These are phyloP conservation scores for Ctenosaura bakeri DNA, from an alignment of 2,797 vertebrate genomes.

Conservation along the genomic window DNA sequence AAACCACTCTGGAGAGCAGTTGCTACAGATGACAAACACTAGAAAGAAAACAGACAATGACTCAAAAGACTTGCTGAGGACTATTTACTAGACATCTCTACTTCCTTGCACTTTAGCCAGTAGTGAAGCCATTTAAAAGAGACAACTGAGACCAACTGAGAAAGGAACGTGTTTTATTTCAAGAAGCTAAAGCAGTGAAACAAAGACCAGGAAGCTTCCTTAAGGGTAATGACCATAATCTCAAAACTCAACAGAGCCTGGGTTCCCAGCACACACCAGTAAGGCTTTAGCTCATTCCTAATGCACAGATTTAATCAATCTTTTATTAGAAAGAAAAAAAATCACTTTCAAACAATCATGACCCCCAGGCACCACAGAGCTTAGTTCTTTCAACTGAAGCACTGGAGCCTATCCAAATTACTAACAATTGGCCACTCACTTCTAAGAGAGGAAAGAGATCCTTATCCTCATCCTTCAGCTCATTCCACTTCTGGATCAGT, in stretches of 20 bases:
- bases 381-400: background rate
- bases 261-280: background rate
- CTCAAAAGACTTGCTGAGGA: background rate
- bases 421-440: slow-evolving; percentile 75
- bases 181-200: background rate
- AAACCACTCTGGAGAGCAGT: slow-evolving; percentile 95
- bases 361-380: background rate
- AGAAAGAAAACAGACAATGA: slow-evolving; percentile 3
- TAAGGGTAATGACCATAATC: background rate
- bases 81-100: background rate
- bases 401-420: background rate
- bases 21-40: slow-evolving; percentile 95
- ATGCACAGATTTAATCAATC: background rate
- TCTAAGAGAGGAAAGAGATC: slow-evolving; percentile 94
- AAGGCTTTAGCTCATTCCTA: background rate
- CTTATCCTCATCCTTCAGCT: slow-evolving; percentile 96
- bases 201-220: background rate
- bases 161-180: background rate
- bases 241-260: background rate
- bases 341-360: background rate
- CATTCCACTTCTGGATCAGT: slow-evolving; percentile 96
- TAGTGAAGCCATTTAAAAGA: background rate
- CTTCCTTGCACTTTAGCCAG: background rate
- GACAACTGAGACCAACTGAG: background rate
- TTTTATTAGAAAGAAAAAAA: background rate